Conservation (phyloP, 2,113 vertebrate species). For the Pachycephala philippinensis region DNA sequence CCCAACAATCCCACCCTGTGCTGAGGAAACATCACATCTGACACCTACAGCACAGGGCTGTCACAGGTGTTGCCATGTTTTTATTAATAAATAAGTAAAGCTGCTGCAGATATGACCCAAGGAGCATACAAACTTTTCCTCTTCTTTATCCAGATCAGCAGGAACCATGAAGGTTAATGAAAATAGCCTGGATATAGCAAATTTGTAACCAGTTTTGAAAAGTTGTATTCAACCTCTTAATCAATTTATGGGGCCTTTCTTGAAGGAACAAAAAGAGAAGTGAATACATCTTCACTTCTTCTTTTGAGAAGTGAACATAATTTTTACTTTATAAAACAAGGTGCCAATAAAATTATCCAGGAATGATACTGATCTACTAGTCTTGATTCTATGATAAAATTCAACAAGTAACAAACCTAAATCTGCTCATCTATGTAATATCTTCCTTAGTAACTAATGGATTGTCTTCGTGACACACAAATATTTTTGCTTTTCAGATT, state of each 20-base stretch:
- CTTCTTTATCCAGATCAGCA: neutral
- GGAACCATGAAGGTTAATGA: neutral
- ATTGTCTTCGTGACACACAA: neutral
- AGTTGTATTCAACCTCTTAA: neutral
- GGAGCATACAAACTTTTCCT: neutral
- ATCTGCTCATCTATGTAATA: neutral
- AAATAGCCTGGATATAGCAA: fast-evolving
- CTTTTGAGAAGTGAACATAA: neutral
- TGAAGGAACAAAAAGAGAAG: neutral
- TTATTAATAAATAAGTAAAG: neutral
- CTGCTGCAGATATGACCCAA: neutral
- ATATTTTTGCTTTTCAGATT: constrained; percentile 3
- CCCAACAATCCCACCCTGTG: neutral
- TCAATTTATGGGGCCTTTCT: fast-evolving
- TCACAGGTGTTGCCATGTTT: fast-evolving
- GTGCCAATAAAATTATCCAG: neutral
- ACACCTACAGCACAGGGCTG: neutral
- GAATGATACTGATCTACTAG: neutral
- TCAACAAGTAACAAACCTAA: neutral
- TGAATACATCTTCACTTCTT: neutral
- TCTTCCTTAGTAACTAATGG: constrained; percentile 29
- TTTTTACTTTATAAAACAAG: neutral
- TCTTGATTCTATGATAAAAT: neutral
- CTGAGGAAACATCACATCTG: neutral
- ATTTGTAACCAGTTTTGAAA: neutral